Conservation (phyloP, 1,140 invertebrate species). For the Danaus melanippus region DNA sequence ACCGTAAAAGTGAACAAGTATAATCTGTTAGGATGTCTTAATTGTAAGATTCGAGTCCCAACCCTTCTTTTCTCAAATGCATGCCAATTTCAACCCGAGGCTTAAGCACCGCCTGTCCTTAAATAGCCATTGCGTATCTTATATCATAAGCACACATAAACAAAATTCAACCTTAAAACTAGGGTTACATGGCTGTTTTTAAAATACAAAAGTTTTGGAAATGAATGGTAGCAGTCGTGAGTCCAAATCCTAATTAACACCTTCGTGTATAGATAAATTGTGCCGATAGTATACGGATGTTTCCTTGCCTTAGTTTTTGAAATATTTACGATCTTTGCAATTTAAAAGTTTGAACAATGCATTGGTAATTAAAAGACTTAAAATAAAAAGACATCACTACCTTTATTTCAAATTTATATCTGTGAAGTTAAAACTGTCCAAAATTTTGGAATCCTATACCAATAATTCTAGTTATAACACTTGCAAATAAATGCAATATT, state of each 20-base stretch:
- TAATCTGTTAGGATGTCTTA: conserved; percentile 35
- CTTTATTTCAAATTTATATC: too few relatives aligned
- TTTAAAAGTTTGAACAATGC: too few relatives aligned
- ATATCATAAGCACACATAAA: conserved; percentile 25
- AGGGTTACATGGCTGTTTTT: conserved; percentile 24
- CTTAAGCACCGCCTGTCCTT: conserved; percentile 45
- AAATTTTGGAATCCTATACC: too few relatives aligned
- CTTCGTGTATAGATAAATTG: conserved; percentile 62
- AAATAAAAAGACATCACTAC: too few relatives aligned
- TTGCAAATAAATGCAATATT: too few relatives aligned
- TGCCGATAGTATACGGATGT: conserved; percentile 43
- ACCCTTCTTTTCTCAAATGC: conserved; percentile 47
- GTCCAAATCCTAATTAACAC: conserved; percentile 65
- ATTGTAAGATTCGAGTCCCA: conserved; percentile 40
- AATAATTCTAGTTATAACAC: too few relatives aligned
- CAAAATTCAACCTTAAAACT: conserved; percentile 14
- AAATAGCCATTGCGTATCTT: conserved; percentile 58
- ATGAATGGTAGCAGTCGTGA: conserved; percentile 59
- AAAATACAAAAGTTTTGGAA: conserved; percentile 15
- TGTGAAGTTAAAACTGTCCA: too few relatives aligned
- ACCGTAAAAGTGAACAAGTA: conserved; percentile 12
- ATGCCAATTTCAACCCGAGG: conserved; percentile 59
- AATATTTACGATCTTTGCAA: conserved; percentile 16
- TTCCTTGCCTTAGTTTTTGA: conserved; percentile 37
- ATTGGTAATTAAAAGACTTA: too few relatives aligned